Conservation (phyloP, 2,797 vertebrate genomes). For the Naso thynnoides region DNA sequence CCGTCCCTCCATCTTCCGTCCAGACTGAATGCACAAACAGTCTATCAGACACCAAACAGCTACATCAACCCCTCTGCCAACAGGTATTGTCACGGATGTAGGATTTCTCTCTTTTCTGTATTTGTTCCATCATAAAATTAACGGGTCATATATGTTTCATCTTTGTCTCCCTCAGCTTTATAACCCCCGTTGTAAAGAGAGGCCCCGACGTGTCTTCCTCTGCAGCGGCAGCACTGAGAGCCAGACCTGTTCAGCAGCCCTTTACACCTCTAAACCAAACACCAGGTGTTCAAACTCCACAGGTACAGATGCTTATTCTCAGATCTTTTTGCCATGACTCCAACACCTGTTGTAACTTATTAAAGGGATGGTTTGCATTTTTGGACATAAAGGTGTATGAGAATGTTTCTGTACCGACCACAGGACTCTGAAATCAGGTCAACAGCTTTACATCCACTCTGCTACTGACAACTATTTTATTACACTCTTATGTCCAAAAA, state of each 20-base stretch:
- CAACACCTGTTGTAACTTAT: background rate
- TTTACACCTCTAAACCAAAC: constrained; percentile 75
- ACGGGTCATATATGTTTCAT: background rate
- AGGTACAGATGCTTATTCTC: constrained; percentile 62
- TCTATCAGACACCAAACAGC: constrained; percentile 88
- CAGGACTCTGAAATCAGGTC: too few species aligned
- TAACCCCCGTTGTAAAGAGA: constrained; percentile 90
- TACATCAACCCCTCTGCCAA: constrained; percentile 68
- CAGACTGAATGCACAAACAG: constrained; percentile 72
- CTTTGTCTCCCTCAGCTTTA: constrained; percentile 65
- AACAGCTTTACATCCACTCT: too few species aligned
- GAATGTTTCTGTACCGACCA: too few species aligned
- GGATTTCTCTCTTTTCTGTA: background rate
- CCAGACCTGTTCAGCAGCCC: constrained; percentile 65
- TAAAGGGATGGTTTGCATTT: too few species aligned
- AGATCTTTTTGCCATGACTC: background rate
- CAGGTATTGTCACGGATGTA: constrained; percentile 68
- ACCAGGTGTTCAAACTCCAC: constrained; percentile 63
- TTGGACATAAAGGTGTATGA: too few species aligned
- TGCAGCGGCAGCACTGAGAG: constrained; percentile 84
- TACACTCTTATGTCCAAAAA: too few species aligned
- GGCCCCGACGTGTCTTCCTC: constrained; percentile 78
- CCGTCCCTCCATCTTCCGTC: constrained; percentile 67
- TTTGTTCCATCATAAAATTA: background rate
- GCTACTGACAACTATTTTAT: too few species aligned